Conservation (phyloP, 30 jellyfish, hydroid and myxozoan genomes). For the Cassiopea xamachana region DNA sequence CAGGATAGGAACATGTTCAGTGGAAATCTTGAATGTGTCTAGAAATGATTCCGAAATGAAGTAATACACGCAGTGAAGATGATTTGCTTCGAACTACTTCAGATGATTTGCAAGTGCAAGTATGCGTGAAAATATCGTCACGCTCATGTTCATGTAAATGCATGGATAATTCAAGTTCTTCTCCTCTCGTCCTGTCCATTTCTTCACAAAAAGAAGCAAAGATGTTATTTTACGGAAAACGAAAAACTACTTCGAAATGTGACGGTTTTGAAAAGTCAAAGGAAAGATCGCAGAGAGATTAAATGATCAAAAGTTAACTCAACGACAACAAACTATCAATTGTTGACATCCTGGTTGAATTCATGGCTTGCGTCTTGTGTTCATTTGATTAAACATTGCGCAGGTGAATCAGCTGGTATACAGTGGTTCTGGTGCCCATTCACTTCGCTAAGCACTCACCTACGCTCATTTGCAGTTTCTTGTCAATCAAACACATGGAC, state of each 20-base stretch:
- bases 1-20: neutral
- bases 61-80: slow-evolving; percentile 22
- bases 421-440: neutral
- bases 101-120: slow-evolving; percentile 57
- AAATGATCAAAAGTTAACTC: slow-evolving; percentile 47
- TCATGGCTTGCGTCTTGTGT: slow-evolving; percentile 56
- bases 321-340: neutral
- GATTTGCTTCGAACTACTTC: slow-evolving; percentile 50
- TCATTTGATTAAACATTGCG: slow-evolving; percentile 1
- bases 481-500: neutral
- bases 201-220: neutral
- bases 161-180: slow-evolving; percentile 14
- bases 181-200: neutral
- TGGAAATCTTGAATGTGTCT: neutral
- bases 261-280: neutral
- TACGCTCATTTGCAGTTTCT: slow-evolving; percentile 7
- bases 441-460: slow-evolving; percentile 14
- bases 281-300: slow-evolving; percentile 20
- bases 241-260: neutral
- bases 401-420: slow-evolving; percentile 70
- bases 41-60: slow-evolving; percentile 36
- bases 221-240: neutral
- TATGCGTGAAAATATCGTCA: slow-evolving; percentile 70
- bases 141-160: slow-evolving; percentile 39
- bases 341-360: slow-evolving; percentile 9